Conservation (phyloP, 2,113 vertebrate genomes). For the Chaetura pelagica region DNA sequence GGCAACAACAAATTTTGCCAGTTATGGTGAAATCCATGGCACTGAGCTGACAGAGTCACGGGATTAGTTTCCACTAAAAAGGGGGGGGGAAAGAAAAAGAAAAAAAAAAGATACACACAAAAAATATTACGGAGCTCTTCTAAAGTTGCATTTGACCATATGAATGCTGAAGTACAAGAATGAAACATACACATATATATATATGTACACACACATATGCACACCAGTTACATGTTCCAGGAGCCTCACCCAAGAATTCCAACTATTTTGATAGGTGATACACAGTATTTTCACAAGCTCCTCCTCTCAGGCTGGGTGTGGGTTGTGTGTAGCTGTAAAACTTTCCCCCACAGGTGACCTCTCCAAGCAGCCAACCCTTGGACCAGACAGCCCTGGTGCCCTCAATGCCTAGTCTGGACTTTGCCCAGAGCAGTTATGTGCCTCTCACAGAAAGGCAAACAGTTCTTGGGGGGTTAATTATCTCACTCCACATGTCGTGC, state of each 20-base stretch:
- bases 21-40: fast-evolving
- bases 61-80: neutral
- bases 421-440: neutral
- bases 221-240: neutral
- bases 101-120: neutral
- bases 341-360: neutral
- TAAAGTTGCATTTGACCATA: neutral
- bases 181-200: neutral
- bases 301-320: neutral
- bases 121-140: neutral
- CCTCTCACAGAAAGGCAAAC: neutral
- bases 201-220: neutral
- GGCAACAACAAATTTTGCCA: neutral
- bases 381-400: neutral
- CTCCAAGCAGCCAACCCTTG: neutral
- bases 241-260: neutral
- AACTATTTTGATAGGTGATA: neutral
- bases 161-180: neutral
- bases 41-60: neutral
- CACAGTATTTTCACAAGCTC: neutral
- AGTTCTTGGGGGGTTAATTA: neutral
- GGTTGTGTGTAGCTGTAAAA: neutral
- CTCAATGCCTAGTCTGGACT: neutral
- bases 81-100: neutral
- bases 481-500: neutral